Percentiles rank a stretch among this genome's conserved stretches.
Evolutionary conservation across 2,113 vertebrate species (phyloP).

Genomic region (Centropus bengalensis): DNA sequence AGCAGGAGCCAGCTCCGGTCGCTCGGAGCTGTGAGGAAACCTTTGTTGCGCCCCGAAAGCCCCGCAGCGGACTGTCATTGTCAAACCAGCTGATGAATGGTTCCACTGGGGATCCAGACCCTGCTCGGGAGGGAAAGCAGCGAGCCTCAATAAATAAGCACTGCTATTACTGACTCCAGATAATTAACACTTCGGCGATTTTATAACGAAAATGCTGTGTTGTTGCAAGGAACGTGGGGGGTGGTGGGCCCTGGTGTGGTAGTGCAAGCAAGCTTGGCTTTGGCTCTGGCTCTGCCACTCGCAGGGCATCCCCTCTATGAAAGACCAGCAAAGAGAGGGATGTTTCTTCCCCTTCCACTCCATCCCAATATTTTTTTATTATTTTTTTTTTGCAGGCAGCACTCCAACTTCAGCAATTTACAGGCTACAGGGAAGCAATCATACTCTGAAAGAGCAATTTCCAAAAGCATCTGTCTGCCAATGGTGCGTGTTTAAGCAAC

Average conservation of each 20-base stretch:
- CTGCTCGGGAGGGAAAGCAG: background rate
- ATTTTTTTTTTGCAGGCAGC: background rate
- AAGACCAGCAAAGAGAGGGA: background rate
- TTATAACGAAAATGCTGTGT: background rate
- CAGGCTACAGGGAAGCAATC: background rate
- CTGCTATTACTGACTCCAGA: background rate
- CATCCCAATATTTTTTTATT: background rate
- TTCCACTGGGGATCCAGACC: constrained; percentile 61
- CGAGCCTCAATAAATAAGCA: constrained; percentile 21
- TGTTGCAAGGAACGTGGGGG: background rate
- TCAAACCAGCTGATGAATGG: constrained; percentile 55
- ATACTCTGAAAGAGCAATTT: background rate
- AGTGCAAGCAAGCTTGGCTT: background rate
- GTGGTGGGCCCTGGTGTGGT: background rate
- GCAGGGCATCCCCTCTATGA: background rate
- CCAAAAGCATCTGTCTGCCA: background rate
- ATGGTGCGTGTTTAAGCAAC: accelerated
- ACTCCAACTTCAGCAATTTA: background rate
- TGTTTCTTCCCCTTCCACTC: background rate
- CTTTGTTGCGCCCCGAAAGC: constrained; percentile 70
- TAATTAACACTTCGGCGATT: constrained; percentile 33
- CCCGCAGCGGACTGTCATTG: constrained; percentile 55
- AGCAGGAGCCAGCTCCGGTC: constrained; percentile 57
- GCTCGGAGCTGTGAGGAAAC: constrained; percentile 67
- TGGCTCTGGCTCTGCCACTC: background rate